Base-by-base conservation (phyloP, 2,888 invertebrate genomes). In the Scaptodrosophila latifasciaeformis region DNA sequence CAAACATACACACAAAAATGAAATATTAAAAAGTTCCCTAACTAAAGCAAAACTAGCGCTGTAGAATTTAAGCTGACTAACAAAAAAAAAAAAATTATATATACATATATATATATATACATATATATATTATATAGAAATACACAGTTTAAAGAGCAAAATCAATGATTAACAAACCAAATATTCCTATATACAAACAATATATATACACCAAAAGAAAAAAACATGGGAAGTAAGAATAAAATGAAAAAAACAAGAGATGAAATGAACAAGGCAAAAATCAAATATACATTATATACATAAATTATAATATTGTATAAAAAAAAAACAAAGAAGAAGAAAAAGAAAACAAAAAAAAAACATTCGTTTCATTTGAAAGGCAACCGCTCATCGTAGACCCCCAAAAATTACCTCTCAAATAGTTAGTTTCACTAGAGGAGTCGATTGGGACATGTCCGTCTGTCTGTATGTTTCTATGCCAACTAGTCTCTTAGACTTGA, bases 121-220 rank as follows among this genome's bases (percentile, higher is more conserved):
- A 59, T 34, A 50, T 47, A 48, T 29, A 48, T 15, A 12, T 18
- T 21, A 21, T 21, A 27, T 27, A 12, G 12, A 43, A 52, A 39
- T 18, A 37, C 43, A 60, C 48, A 50, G 44, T 19, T 15, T 29
- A 17, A 47, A 42, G 45, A 56, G 48, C 48, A 51, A 27, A 46
- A 59, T 47, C 34, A 52, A 72, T 62, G 77, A 65, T 79, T 75
- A 77, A 76, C 80, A 79, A 71, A 70, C 58, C 78, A 76, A 80
- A 74, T 76, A 82, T 82, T 83, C 81, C 78, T 81, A 82, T 83
- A 82, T 81, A 83, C 79, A 83, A 76, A 65, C 66, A 71, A 74
- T 72, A 74, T 75, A 75, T 55, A 59, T 57, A 52, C 35, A 53
- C 42, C 4, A 34, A 34, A 2, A 6, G 10, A 2, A 37, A 37